Percentiles rank a stretch among this genome's conserved stretches.
These are phyloP conservation scores for Epistrophella euchroma DNA, from an alignment of 2,888 invertebrate species.

Conservation along the genomic window DNA sequence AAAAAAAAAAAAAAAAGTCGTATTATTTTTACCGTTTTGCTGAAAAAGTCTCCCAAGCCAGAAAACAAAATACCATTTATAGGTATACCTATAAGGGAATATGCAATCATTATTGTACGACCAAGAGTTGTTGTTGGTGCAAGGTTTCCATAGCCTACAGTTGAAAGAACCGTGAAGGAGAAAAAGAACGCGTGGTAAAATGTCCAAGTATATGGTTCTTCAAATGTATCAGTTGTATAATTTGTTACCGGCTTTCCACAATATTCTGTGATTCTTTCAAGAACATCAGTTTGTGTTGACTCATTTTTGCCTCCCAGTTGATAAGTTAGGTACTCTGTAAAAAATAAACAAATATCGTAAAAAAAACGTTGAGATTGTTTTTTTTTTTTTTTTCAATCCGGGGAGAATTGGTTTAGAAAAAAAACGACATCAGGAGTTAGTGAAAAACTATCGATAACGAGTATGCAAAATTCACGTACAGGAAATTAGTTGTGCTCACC, in stretches of 20 bases:
- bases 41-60: conserved; percentile 93
- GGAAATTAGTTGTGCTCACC: no score
- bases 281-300: conserved; percentile 80
- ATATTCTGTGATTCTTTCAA: conserved; percentile 87
- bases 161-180: conserved; percentile 95
- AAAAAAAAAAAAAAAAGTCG: neutral
- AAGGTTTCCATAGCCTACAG: conserved; percentile 96
- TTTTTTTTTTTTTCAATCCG: no score
- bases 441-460: no score
- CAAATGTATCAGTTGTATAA: conserved; percentile 86
- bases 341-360: neutral
- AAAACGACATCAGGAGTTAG: no score
- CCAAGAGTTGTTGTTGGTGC: conserved; percentile 92
- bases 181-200: conserved; percentile 96
- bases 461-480: no score
- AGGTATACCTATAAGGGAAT: conserved; percentile 90
- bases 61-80: conserved; percentile 87
- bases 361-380: no score
- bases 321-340: conserved; percentile 81
- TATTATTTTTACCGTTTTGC: conserved; percentile 87
- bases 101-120: conserved; percentile 93
- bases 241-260: conserved; percentile 90
- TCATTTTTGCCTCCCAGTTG: conserved; percentile 80
- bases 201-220: conserved; percentile 90
- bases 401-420: no score